Evolutionary conservation across 2,113 vertebrate species (phyloP).

Genomic region (Gallinago paraguaiae): DNA sequence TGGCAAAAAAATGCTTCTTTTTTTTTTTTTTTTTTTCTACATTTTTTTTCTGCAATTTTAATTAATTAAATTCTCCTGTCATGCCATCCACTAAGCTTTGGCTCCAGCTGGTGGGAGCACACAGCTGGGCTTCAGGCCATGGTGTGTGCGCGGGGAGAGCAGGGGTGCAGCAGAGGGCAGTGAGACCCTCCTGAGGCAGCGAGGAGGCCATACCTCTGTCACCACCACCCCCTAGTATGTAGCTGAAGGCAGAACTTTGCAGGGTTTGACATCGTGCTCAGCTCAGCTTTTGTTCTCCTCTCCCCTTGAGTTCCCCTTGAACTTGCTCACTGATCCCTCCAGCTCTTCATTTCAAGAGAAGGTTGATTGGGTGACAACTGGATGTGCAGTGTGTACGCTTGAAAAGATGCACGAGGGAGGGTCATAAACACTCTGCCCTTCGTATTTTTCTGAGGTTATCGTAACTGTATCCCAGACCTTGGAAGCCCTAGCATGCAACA

Average conservation of each 20-base stretch:
- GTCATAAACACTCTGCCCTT: background rate
- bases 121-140: background rate
- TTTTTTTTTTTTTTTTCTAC: background rate
- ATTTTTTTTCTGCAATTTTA: background rate
- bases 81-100: background rate
- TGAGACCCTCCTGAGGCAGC: fast-evolving
- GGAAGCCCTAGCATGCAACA: background rate
- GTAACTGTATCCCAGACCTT: background rate
- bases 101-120: background rate
- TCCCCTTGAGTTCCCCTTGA: background rate
- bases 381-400: background rate
- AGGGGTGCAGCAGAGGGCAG: background rate
- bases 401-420: background rate
- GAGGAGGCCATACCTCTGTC: background rate
- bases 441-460: background rate
- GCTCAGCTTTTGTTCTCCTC: background rate
- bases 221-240: background rate
- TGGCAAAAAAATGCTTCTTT: background rate
- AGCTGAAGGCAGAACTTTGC: background rate
- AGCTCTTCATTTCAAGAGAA: background rate
- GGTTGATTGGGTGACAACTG: background rate
- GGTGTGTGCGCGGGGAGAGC: background rate
- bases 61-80: background rate
- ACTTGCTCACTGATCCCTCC: background rate
- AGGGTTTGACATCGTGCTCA: fast-evolving